Conservation (phyloP, 2,113 vertebrate genomes). For the Dissostichus mawsoni region DNA sequence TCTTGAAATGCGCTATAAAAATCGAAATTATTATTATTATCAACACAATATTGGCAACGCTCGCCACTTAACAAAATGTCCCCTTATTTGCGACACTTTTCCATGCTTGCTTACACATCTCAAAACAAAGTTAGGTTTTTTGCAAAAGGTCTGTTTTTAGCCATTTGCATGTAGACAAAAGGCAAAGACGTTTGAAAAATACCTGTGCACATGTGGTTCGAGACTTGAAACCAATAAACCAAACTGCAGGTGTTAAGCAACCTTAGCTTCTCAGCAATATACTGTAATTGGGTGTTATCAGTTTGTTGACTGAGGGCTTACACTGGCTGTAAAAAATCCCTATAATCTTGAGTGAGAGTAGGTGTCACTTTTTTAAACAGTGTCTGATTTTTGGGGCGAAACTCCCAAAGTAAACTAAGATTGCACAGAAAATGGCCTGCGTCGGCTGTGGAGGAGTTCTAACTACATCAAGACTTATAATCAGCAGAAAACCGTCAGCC, state of each 20-base stretch:
- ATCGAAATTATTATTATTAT: no score
- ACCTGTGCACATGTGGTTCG: no score
- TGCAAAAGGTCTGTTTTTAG: no score
- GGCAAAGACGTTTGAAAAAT: no score
- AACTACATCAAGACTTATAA: constrained; percentile 58
- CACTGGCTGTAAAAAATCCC: constrained; percentile 21
- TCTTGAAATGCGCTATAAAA: no score
- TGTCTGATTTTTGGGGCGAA: constrained; percentile 53
- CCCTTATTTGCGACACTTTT: no score
- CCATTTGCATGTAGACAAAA: no score
- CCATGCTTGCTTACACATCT: no score
- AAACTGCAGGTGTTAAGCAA: not conserved
- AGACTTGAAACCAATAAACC: not conserved
- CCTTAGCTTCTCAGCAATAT: not conserved
- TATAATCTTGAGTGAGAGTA: constrained; percentile 58
- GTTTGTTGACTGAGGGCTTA: constrained; percentile 26
- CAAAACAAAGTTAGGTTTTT: no score
- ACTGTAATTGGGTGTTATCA: constrained; percentile 12
- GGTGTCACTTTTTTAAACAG: constrained; percentile 45
- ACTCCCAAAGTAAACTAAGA: constrained; percentile 52
- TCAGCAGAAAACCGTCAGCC: constrained; percentile 48
- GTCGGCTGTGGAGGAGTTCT: constrained; percentile 27
- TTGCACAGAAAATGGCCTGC: constrained; percentile 45
- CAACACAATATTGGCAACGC: no score
- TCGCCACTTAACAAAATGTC: no score